A percentile compares a stretch with the other conserved stretches of the same genome.
These are phyloP conservation scores for Crenuchus spilurus DNA, from an alignment of 2,797 vertebrate genomes.

Conservation along the genomic window DNA sequence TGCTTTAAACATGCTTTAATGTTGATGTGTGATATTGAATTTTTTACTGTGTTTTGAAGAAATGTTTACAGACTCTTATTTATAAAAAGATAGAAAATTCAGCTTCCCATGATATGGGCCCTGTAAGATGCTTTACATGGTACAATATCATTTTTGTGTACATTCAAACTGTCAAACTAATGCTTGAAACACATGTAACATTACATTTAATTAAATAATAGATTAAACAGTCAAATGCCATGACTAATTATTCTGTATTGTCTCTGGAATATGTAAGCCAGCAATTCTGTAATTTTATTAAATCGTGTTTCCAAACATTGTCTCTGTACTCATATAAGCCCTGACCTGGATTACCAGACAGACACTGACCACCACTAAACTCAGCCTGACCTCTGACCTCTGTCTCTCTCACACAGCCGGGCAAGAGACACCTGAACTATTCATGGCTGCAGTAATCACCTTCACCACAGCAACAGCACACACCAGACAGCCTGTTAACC, in stretches of 20 bases:
- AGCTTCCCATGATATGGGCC: too few species aligned
- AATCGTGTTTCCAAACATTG: slow-evolving; percentile 44
- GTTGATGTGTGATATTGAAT: too few species aligned
- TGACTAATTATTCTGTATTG: background rate
- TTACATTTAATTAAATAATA: background rate
- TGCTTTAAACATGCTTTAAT: too few species aligned
- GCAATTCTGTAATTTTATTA: background rate
- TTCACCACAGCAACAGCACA: slow-evolving; percentile 12
- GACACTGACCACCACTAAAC: background rate
- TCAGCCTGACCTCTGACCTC: background rate
- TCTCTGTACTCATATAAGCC: slow-evolving; percentile 11
- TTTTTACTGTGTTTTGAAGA: too few species aligned
- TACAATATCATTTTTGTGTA: too few species aligned
- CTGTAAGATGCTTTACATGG: too few species aligned
- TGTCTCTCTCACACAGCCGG: background rate
- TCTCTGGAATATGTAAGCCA: background rate
- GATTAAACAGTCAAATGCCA: background rate
- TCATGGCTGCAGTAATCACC: slow-evolving; percentile 5
- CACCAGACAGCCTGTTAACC: slow-evolving; percentile 25
- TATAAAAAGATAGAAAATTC: too few species aligned
- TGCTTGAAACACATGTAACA: background rate
- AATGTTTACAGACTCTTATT: too few species aligned
- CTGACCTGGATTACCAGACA: slow-evolving; percentile 11
- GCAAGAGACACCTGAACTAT: background rate
- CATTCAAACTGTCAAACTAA: too few species aligned